phyloP scores from a whole-genome alignment of 2,888 invertebrate genomes.

The Parelbella ahira region DNA sequence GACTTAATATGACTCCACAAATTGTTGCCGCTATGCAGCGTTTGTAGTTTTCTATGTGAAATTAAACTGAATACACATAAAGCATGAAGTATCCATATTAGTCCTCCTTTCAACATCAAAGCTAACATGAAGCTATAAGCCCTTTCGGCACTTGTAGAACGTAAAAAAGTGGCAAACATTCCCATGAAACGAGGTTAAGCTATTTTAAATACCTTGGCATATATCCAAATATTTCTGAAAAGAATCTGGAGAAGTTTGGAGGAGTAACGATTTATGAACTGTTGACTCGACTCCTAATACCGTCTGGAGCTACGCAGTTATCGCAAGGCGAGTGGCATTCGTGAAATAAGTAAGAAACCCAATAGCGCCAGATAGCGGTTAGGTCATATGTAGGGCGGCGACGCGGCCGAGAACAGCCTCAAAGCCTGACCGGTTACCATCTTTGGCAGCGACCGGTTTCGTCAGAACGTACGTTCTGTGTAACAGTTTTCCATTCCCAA shows the following conservation, averaged over 20 bases:
- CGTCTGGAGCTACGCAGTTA: too few species aligned
- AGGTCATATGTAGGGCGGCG: slow-evolving; percentile 55
- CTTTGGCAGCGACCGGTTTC: slow-evolving; percentile 73
- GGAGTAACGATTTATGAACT: slow-evolving; percentile 10
- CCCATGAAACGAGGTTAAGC: slow-evolving; percentile 13
- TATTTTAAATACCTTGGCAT: slow-evolving; percentile 19
- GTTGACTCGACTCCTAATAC: too few species aligned
- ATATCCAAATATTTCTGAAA: slow-evolving; percentile 15
- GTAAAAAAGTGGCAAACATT: slow-evolving; percentile 7
- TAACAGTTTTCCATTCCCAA: slow-evolving; percentile 52
- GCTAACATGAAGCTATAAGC: too few species aligned
- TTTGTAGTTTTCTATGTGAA: too few species aligned
- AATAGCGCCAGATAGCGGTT: slow-evolving; percentile 38
- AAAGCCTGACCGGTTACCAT: slow-evolving; percentile 69
- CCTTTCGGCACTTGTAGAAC: too few species aligned
- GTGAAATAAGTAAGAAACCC: slow-evolving; percentile 30
- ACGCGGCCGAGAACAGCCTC: slow-evolving; percentile 59
- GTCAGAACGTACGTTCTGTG: slow-evolving; percentile 48
- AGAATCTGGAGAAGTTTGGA: slow-evolving; percentile 11
- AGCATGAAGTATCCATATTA: too few species aligned
- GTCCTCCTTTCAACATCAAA: too few species aligned
- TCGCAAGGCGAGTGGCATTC: neutral
- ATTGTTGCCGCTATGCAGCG: too few species aligned
- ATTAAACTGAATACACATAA: too few species aligned
- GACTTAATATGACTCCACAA: too few species aligned